Base-by-base conservation (phyloP, 1,140 invertebrate species). In the Pissodes strobi region DNA sequence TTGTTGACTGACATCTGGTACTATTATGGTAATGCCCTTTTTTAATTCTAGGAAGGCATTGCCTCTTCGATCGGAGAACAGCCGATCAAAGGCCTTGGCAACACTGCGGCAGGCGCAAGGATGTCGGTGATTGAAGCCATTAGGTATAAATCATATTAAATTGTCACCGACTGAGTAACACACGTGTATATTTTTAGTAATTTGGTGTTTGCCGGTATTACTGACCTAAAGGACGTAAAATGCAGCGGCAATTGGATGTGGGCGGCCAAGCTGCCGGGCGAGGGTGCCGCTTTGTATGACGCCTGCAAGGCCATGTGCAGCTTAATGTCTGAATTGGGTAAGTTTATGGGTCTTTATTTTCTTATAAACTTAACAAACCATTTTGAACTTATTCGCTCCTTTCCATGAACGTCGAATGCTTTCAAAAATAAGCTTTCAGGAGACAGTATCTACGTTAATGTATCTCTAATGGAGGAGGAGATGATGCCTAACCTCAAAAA, bases 171-270 rank as follows among this genome's bases (percentile, higher is more conserved):
- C n/a, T n/a, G n/a, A n/a, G n/a, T n/a, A n/a, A n/a, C n/a, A n/a
- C n/a, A n/a, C n/a, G n/a, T n/a, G n/a, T n/a, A n/a, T n/a, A 17
- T 43, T 63, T 59, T 41, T 18, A 94, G 92, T n/a, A 99, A 99
- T 79, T 82, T 99, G 37, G 93, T 97, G 1, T 97, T 98, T 82
- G 94, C 93, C n/a, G 86, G 83, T 46, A 91, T 98, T 56, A 86
- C 89, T 1, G 82, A 87, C 71, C 72, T 97, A 18, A 86, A 88
- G 76, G 95, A 98, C n/a, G 87, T 98, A 6, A 98, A 98, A 81
- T 98, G 95, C 75, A 96, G 93, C 64, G 96, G 92, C 2, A 99
- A 99, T 79, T 99, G 97, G 97, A 99, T 99, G 96, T 99, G 96
- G 97, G 87, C 95, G 2, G 95, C 95, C 5, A 98, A 98, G 81